Base-by-base conservation (phyloP, 2,888 invertebrate species). In the Stramonita haemastoma region DNA sequence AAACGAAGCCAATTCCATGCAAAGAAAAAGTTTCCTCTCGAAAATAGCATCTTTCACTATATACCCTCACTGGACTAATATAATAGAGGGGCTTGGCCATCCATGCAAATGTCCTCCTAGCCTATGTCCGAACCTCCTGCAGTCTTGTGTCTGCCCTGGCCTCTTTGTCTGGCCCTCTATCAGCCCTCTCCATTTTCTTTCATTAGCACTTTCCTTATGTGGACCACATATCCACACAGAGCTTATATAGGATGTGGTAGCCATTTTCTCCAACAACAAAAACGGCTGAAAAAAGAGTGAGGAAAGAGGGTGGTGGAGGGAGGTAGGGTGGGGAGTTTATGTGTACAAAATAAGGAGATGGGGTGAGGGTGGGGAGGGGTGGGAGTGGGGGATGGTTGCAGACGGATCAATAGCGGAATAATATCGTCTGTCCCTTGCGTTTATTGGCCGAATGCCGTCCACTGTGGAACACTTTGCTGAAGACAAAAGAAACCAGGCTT, bases 341-440 rank as follows among this genome's bases (percentile, higher is more conserved):
- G 73, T n/a, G 8, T n/a, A 29, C 73, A 17, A 26, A 26, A 66
- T 13, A 73, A 73, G 73, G 73, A n/a, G 73, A n/a, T 26, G n/a
- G n/a, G n/a, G n/a, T 29, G n/a, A 8, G 26, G 13, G 73, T 73
- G n/a, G 73, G 73, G n/a, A n/a, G 73, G 13, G n/a, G 11, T 73
- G 29, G 73, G n/a, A 13, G 5, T 5, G 73, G 73, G 17, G 66
- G 66, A 2, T 22, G 66, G 19, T 22, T 17, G 26, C 73, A 73
- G 73, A 29, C 34, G 34, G 79, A 79, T 79, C 79, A 34, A 79
- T 79, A 32, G 79, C 32, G 19, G 79, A 79, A 32, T 79, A 79
- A 79, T 79, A 79, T 79, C 79, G 32, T 79, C 79, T 79, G 79
- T 79, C 34, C 19, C 34, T 79, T 34, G 79, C 79, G 34, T 79